phyloP scores from a whole-genome alignment of 2,113 vertebrate species.

The Crotalus tigris region DNA sequence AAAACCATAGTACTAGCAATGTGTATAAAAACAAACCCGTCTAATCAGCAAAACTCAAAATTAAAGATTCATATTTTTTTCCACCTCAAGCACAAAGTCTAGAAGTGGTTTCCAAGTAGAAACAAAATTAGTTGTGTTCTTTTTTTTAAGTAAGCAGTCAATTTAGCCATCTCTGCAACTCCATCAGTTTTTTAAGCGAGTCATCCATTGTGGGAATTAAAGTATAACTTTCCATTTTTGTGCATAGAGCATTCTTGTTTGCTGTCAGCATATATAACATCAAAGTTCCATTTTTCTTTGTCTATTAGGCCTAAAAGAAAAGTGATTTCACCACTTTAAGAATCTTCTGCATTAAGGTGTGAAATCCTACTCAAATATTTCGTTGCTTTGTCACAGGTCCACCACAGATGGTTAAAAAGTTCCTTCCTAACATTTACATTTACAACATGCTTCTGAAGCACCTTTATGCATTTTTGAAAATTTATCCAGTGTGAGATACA shows the following conservation, averaged over 20 bases:
- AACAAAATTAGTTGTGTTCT: not conserved
- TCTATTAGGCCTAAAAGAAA: not conserved
- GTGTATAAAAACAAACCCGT: not conserved
- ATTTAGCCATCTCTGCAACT: not conserved
- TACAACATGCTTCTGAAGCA: not conserved
- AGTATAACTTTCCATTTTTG: not conserved
- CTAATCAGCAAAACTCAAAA: not conserved
- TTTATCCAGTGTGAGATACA: no score
- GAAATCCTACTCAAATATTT: not conserved
- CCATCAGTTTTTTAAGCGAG: not conserved
- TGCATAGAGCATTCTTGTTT: not conserved
- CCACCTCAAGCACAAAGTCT: not conserved
- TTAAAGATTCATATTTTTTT: not conserved
- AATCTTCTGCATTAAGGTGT: not conserved
- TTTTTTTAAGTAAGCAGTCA: not conserved
- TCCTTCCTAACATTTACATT: not conserved
- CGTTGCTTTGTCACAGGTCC: not conserved
- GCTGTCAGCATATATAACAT: not conserved
- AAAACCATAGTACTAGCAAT: not conserved
- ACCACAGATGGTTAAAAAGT: not conserved
- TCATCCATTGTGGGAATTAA: not conserved
- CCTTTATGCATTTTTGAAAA: not conserved
- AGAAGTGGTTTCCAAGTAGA: not conserved
- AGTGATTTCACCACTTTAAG: not conserved
- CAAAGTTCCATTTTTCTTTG: not conserved